Conservation (phyloP, 2,113 vertebrate genomes). For the Corapipo altera region DNA sequence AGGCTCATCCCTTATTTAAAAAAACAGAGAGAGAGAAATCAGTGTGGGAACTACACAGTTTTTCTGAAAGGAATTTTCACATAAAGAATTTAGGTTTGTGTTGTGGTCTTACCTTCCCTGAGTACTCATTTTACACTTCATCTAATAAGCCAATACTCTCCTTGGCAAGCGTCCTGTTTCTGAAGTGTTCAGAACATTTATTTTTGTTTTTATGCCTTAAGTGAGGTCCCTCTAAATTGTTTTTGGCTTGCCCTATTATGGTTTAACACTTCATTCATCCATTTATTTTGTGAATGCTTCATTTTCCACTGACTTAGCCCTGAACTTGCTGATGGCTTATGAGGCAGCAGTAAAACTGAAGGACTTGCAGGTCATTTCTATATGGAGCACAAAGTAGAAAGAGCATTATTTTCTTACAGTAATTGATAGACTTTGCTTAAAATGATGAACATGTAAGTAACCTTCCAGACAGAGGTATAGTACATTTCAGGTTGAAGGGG, state of each 20-base stretch:
- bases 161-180: not conserved
- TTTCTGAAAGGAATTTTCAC: not conserved
- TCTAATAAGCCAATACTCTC: not conserved
- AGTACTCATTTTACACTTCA: not conserved
- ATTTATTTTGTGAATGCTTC: conserved; percentile 9
- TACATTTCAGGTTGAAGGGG: not conserved
- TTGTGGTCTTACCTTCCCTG: not conserved
- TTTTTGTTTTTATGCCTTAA: conserved; percentile 9
- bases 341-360: conserved; percentile 36
- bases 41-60: not conserved
- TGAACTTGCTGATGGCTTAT: not conserved
- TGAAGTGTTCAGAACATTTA: not conserved
- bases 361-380: conserved; percentile 11
- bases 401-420: not conserved
- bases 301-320: conserved; percentile 27
- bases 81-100: not conserved
- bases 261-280: conserved; percentile 31
- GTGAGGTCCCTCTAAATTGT: not conserved
- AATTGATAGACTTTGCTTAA: not conserved
- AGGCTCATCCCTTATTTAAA: not conserved
- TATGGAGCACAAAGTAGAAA: not conserved
- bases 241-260: conserved; percentile 1
- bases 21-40: not conserved
- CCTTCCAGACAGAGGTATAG: not conserved
- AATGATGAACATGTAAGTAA: not conserved